Base-by-base conservation (phyloP, 2,113 vertebrate species). In the Xiphorhynchus elegans region DNA sequence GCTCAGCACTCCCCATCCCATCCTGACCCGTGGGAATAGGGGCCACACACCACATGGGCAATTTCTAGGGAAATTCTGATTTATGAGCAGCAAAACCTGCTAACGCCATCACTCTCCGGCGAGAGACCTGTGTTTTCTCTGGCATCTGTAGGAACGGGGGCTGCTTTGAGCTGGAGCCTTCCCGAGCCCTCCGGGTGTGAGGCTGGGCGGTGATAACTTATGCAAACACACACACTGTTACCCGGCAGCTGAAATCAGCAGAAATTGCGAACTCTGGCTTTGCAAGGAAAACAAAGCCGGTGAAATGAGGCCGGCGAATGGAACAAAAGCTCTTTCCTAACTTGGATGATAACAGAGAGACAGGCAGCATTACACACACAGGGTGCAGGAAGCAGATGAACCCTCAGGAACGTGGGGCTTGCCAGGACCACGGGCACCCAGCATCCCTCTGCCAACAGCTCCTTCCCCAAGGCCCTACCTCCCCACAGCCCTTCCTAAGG, bases 201-300 rank as follows among this genome's bases (percentile, higher is more conserved):
- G 91, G 79, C 68, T 8, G 64, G n/a, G 90, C 83, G 82, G 88
- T 17, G 96, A 84, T 62, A 91, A 82, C 89, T 91, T 56, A 31
- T 53, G 81, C 93, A 95, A 89, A 81, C 80, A 78, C 80, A 19
- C 56, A 37, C 5, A 9, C 69, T 59, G 7, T 23, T 59, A 15
- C 40, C 73, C 66, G 3, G 78, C 93, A 31, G 93, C 60, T 44
- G 84, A 89, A 75, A 75, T 64, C 33, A 31, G 89, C 89, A n/a
- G 24, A 55, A 78, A 89, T 46, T 87, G 68, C 60, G 26, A 31
- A 10, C 81, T 72, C 56, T 2, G 73, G 42, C 89, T 77, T 19
- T 11, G 69, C 84, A 79, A 82, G 62, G n/a, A 56, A 95, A 95
- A 92, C 93, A 95, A 77, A 91, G 93, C 29, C 1, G 19, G 44